Percentiles rank a stretch among this genome's conserved stretches.
phyloP scores from a whole-genome alignment of 2,113 vertebrate species.

The Rhinoptilus africanus region DNA sequence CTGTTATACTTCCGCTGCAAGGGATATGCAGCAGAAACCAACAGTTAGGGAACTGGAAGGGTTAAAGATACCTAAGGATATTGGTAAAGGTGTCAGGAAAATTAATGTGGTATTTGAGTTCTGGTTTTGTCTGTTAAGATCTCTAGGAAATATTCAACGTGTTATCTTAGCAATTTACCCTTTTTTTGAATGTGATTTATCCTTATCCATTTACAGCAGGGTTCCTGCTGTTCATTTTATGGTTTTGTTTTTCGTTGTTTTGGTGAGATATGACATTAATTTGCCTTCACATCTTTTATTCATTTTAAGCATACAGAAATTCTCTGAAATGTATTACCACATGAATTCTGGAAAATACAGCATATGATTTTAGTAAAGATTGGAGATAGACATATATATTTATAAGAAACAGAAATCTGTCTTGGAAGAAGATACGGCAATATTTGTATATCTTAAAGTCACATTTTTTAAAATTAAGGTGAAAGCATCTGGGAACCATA shows the following conservation, averaged over 20 bases:
- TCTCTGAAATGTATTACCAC: background rate
- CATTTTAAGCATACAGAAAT: constrained; percentile 32
- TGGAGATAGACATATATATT: background rate
- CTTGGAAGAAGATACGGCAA: background rate
- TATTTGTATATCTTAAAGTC: background rate
- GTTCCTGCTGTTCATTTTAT: constrained; percentile 46
- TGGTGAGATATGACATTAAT: constrained; percentile 38
- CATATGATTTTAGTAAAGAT: background rate
- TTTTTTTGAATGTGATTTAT: constrained; percentile 53
- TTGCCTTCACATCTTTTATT: constrained; percentile 62
- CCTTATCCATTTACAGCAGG: constrained; percentile 15
- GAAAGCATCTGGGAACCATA: background rate
- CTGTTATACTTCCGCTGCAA: background rate
- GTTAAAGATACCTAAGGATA: background rate
- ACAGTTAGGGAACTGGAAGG: background rate
- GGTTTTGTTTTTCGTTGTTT: constrained; percentile 49
- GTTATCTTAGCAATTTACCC: background rate
- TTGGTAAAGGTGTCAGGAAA: background rate
- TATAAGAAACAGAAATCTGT: background rate
- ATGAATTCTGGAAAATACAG: constrained; percentile 17
- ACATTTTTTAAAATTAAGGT: background rate
- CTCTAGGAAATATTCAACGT: background rate
- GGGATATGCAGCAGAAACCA: background rate
- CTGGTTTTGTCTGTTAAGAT: background rate
- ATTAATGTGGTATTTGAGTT: background rate